Evolutionary conservation across 2,888 invertebrate species (phyloP), one percentile per base, ranked within the genome.

Genomic region (Heliothis peltigera): DNA sequence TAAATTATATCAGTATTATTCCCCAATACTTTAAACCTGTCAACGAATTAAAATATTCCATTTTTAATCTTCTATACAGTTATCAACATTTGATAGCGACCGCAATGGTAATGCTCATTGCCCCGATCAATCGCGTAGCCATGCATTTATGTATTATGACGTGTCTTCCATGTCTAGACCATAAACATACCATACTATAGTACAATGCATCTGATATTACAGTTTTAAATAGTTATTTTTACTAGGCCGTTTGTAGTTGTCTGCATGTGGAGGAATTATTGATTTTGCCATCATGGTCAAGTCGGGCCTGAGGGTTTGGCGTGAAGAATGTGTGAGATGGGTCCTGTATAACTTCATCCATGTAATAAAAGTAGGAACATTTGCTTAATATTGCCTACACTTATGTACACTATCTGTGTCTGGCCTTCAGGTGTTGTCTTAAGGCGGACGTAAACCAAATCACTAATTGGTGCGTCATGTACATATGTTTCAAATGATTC

Each of bases 41-140:
- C n/a, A 32, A 65, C n/a, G 25, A 55, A 58, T 63, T 35, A 55
- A 52, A 75, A 55, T 57, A 75, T 49, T 46, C 19, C 15, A 46
- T 75, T 17, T 12, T 43, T 53, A 63, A 65, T 47, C 18, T 63
- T 70, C 58, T 46, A 39, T n/a, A 44, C 35, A 57, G 51, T 63
- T 75, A 78, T 75, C 78, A 68, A 39, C 25, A 42, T 54, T 59
- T 66, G 63, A 68, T 73, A 64, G 54, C 57, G 19, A n/a, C 56
- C 48, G 39, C 44, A 2, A 43, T 46, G 44, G 28, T 28, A 53
- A 48, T 51, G 59, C 28, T 70, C 32, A 51, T 59, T 49, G 44
- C 17, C 18, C 47, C 19, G 18, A 6, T 42, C n/a, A 39, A 44
- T 49, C 22, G 22, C 22, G 19, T 60, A 18, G 35, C 17, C 43